Conservation (phyloP, 1,140 invertebrate species). For the roundworm (Caenorhabditis elegans) region DNA sequence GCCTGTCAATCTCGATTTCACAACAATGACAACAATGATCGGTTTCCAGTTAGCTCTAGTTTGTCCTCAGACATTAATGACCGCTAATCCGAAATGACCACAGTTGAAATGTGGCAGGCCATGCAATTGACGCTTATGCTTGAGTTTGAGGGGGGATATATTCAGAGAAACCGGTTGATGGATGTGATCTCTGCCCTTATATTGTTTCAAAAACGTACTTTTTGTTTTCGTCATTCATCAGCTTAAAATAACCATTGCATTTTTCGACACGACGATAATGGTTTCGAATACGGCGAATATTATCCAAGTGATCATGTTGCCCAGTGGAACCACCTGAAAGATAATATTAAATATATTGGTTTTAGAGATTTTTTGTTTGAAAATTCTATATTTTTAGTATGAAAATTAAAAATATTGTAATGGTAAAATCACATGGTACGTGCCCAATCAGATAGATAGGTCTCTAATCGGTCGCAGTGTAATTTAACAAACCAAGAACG, state of each 20-base stretch:
- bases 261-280: conserved; percentile 45
- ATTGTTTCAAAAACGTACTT: conserved; percentile 14
- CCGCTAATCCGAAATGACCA: conserved; percentile 15
- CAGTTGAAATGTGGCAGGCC: conserved; percentile 10
- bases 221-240: conserved; percentile 21
- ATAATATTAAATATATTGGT: too few relatives aligned
- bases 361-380: too few relatives aligned
- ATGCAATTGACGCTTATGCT: neutral
- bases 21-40: neutral
- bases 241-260: conserved; percentile 9
- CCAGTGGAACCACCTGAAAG: conserved; percentile 25
- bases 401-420: too few relatives aligned
- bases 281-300: conserved; percentile 11
- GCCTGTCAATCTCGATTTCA: conserved; percentile 26
- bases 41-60: neutral
- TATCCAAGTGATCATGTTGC: neutral
- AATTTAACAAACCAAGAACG: neutral
- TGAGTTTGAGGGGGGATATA: neutral
- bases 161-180: neutral
- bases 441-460: too few relatives aligned
- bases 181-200: conserved; percentile 13
- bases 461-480: too few relatives aligned
- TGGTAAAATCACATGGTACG: too few relatives aligned
- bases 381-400: too few relatives aligned
- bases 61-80: conserved; percentile 9